Conservation (phyloP, 2,888 invertebrate genomes). For the Drosophila subsilvestris region DNA sequence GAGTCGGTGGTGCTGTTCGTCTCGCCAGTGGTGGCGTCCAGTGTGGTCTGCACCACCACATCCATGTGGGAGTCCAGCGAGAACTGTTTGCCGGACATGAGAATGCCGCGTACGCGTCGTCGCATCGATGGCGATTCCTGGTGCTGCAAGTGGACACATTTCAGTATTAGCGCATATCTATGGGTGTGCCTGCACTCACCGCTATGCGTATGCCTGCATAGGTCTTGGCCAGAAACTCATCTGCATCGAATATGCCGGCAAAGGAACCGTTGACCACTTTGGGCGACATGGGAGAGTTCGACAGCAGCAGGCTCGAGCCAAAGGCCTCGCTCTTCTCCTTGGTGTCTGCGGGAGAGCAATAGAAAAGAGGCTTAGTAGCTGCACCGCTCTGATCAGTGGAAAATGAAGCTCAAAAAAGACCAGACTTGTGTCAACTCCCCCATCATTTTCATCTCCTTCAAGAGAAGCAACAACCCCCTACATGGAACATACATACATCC, state of each 20-base stretch:
- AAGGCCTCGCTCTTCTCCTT: slow-evolving; percentile 93
- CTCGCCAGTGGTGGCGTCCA: slow-evolving; percentile 84
- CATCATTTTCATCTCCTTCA: too few relatives aligned
- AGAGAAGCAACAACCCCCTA: background rate
- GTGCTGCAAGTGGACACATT: slow-evolving; percentile 75
- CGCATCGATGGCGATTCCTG: slow-evolving; percentile 89
- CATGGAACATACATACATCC: background rate
- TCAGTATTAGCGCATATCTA: too few relatives aligned
- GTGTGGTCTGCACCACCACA: slow-evolving; percentile 89
- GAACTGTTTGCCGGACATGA: slow-evolving; percentile 95
- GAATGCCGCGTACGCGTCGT: slow-evolving; percentile 92
- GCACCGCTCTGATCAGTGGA: too few relatives aligned
- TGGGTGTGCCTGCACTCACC: slow-evolving; percentile 72
- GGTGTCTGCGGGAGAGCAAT: slow-evolving; percentile 86
- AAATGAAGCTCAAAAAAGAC: too few relatives aligned
- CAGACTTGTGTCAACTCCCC: too few relatives aligned
- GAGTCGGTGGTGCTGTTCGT: slow-evolving; percentile 52
- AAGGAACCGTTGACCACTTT: slow-evolving; percentile 98
- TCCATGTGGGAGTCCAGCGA: slow-evolving; percentile 96
- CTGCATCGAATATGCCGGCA: slow-evolving; percentile 92
- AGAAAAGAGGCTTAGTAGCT: background rate
- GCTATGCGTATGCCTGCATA: slow-evolving; percentile 84
- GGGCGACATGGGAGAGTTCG: slow-evolving; percentile 98
- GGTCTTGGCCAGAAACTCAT: slow-evolving; percentile 84
- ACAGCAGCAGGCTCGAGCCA: slow-evolving; percentile 95